Evolutionary conservation across 2,113 vertebrate genomes (phyloP).

Genomic region (Rhizomys pruinosus): DNA sequence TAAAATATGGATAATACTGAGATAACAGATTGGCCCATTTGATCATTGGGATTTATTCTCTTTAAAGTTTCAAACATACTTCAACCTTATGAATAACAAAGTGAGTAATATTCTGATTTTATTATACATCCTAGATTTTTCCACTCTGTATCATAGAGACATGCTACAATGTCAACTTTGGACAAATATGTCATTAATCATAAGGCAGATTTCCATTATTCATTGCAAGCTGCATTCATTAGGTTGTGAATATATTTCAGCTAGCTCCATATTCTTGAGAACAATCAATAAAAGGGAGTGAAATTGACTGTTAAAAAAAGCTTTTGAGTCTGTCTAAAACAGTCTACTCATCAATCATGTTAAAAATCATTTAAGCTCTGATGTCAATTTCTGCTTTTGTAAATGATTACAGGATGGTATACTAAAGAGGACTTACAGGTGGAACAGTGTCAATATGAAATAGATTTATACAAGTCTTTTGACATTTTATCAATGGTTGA

Average conservation of each 20-base stretch:
- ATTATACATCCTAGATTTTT: background rate
- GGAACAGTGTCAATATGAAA: background rate
- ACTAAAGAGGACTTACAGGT: background rate
- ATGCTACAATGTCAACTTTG: conserved; percentile 11
- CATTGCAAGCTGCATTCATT: background rate
- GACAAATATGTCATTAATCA: conserved; percentile 52
- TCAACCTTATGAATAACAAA: conserved; percentile 35
- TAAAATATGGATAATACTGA: background rate
- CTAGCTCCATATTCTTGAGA: conserved; percentile 32
- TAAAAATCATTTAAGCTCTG: background rate
- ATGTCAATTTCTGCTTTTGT: conserved; percentile 19
- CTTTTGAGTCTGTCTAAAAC: conserved; percentile 55
- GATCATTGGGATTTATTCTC: background rate
- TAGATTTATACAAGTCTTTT: background rate
- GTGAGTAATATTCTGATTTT: background rate
- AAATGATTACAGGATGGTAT: conserved; percentile 25
- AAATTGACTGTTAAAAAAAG: conserved; percentile 34
- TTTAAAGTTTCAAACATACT: conserved; percentile 19
- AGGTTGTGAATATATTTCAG: conserved; percentile 35
- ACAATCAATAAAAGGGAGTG: conserved; percentile 59
- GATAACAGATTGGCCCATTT: background rate
- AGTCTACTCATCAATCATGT: conserved; percentile 51
- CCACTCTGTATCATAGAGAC: background rate
- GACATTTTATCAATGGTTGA: conserved; percentile 38
- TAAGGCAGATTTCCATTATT: background rate